Percentiles rank a stretch among this genome's conserved stretches.
These are phyloP conservation scores for Drosophila sturtevanti DNA, from an alignment of 1,140 invertebrate species.

Conservation along the genomic window DNA sequence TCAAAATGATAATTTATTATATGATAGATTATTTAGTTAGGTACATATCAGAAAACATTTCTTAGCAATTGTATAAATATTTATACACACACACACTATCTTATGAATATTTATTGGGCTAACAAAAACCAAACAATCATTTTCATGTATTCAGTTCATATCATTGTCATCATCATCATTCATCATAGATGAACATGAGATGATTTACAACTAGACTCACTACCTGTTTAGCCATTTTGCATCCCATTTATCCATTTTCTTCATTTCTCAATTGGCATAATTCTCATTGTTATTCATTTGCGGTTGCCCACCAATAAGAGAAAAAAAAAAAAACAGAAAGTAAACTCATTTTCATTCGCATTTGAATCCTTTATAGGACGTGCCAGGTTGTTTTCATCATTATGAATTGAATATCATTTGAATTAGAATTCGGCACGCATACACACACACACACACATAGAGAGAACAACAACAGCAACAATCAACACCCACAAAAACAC, in stretches of 20 bases:
- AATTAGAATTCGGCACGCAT: not conserved
- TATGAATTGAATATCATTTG: constrained; percentile 19
- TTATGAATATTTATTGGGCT: constrained; percentile 8
- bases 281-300: constrained; percentile 12
- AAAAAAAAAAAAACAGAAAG: not conserved
- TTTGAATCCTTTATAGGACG: constrained; percentile 1
- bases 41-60: too few species aligned
- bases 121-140: not conserved
- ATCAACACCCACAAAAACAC: not conserved
- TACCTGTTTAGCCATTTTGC: not conserved
- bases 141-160: not conserved
- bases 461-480: too few species aligned
- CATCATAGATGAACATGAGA: not conserved
- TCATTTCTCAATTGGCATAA: not conserved
- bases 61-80: too few species aligned
- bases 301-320: not conserved
- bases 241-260: not conserved
- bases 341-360: not conserved
- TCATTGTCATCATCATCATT: not conserved
- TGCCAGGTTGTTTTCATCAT: constrained; percentile 13
- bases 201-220: not conserved
- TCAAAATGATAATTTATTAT: too few species aligned
- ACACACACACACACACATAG: not conserved
- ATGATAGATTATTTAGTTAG: too few species aligned
- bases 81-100: too few species aligned